Conservation (phyloP, 1,140 invertebrate genomes). For the Panagrolaimus sp. region DNA sequence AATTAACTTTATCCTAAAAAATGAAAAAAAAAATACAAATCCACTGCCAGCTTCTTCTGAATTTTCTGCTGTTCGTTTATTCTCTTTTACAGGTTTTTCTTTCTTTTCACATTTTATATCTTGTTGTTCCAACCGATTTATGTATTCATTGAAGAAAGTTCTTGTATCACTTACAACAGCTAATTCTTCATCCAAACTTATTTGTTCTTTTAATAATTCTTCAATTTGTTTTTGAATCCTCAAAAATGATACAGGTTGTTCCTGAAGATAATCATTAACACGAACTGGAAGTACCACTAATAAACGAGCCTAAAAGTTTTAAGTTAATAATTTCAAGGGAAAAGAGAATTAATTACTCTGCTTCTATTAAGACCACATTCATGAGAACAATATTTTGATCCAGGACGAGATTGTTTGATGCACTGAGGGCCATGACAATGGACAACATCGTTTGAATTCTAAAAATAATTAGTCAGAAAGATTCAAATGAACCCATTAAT, state of each 20-base stretch:
- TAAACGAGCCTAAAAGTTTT: background rate
- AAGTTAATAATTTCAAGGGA: background rate
- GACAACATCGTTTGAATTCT: conserved; percentile 20
- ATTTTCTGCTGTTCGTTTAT: background rate
- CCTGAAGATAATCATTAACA: background rate
- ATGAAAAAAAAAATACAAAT: too few relatives aligned
- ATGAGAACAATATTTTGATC: conserved; percentile 88
- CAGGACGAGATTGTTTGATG: conserved; percentile 69
- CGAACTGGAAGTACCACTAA: background rate
- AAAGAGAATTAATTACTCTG: conserved; percentile 64
- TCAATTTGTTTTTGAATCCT: background rate
- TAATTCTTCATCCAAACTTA: background rate
- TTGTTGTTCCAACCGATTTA: background rate
- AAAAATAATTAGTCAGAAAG: conserved; percentile 6
- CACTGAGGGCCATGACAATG: conserved; percentile 89
- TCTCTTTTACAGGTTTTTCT: background rate
- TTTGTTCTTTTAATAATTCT: background rate
- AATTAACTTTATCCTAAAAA: too few relatives aligned
- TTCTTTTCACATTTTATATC: background rate
- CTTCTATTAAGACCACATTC: conserved; percentile 84
- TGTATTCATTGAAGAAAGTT: background rate
- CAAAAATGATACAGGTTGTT: background rate
- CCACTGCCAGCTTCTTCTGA: background rate
- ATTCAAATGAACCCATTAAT: too few relatives aligned
- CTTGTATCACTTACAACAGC: background rate